Conservation (phyloP, 2,113 vertebrate species). For the Thymallus thymallus region DNA sequence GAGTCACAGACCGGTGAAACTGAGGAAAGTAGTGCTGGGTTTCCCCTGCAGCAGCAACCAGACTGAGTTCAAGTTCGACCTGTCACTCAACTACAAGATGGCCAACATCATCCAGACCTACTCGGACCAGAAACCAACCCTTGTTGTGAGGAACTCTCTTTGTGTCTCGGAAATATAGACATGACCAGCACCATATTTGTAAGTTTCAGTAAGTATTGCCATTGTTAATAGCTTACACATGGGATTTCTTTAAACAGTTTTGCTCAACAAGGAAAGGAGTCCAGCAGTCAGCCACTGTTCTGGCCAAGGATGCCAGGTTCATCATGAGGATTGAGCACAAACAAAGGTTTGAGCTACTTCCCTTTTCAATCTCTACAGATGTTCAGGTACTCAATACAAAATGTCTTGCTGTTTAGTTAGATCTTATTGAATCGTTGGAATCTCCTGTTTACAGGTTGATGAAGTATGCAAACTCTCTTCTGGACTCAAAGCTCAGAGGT, state of each 20-base stretch:
- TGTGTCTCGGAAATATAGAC: neutral
- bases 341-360: slow-evolving; percentile 78
- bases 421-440: neutral
- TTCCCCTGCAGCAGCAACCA: slow-evolving; percentile 86
- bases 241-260: slow-evolving; percentile 77
- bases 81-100: slow-evolving; percentile 94
- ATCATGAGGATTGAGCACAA: slow-evolving; percentile 86
- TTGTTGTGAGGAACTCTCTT: slow-evolving; percentile 80
- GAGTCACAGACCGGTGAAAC: slow-evolving; percentile 90
- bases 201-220: neutral
- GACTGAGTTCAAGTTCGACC: slow-evolving; percentile 95
- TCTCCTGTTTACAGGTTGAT: slow-evolving; percentile 77
- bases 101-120: slow-evolving; percentile 90
- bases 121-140: slow-evolving; percentile 89
- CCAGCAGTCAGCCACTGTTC: slow-evolving; percentile 88
- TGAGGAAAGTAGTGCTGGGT: slow-evolving; percentile 91
- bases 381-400: neutral
- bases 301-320: slow-evolving; percentile 91
- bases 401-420: neutral
- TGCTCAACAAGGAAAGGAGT: slow-evolving; percentile 97
- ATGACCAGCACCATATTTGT: neutral
- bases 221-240: neutral
- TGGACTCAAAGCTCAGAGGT: slow-evolving; percentile 90
- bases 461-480: slow-evolving; percentile 80
- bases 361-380: slow-evolving; percentile 12